phyloP scores from a whole-genome alignment of 2,797 vertebrate genomes.

The Sebastes iracundus region DNA sequence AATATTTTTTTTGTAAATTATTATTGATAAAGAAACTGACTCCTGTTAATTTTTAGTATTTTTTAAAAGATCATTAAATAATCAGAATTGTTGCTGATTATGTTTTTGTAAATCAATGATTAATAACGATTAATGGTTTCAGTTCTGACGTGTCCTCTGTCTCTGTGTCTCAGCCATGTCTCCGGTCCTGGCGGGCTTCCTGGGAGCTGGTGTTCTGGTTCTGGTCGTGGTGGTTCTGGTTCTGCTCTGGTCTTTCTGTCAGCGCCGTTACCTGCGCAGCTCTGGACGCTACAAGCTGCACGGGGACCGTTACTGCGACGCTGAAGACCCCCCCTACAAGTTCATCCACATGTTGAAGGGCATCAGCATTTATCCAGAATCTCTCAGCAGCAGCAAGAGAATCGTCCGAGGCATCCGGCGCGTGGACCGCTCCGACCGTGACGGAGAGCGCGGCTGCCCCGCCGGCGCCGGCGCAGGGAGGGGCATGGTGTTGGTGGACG shows the following conservation, averaged over 20 bases:
- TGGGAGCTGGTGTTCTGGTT: conserved; percentile 93
- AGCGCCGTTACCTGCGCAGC: conserved; percentile 87
- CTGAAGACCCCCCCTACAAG: conserved; percentile 86
- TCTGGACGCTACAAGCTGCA: conserved; percentile 86
- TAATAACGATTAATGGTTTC: not conserved
- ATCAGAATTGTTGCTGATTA: not conserved
- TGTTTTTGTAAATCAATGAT: not conserved
- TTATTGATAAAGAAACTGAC: too few species aligned
- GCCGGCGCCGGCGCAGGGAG: not conserved
- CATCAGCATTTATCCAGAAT: conserved; percentile 97
- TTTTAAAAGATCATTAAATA: too few species aligned
- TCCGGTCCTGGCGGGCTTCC: conserved; percentile 92
- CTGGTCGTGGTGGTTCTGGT: conserved; percentile 88
- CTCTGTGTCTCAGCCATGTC: conserved; percentile 89
- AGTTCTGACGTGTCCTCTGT: not conserved
- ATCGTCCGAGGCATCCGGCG: conserved; percentile 83
- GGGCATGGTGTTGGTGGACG: conserved; percentile 78
- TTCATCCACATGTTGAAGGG: conserved; percentile 99
- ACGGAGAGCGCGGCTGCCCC: conserved; percentile 32
- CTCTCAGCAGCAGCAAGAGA: conserved; percentile 92
- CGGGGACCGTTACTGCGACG: conserved; percentile 78
- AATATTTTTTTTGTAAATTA: too few species aligned
- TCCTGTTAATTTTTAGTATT: too few species aligned
- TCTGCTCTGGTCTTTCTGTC: conserved; percentile 95
- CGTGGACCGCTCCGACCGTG: conserved; percentile 44